These are phyloP conservation scores for Hirtodrosophila trivittata DNA, from an alignment of 2,888 invertebrate species.

Conservation along the genomic window DNA sequence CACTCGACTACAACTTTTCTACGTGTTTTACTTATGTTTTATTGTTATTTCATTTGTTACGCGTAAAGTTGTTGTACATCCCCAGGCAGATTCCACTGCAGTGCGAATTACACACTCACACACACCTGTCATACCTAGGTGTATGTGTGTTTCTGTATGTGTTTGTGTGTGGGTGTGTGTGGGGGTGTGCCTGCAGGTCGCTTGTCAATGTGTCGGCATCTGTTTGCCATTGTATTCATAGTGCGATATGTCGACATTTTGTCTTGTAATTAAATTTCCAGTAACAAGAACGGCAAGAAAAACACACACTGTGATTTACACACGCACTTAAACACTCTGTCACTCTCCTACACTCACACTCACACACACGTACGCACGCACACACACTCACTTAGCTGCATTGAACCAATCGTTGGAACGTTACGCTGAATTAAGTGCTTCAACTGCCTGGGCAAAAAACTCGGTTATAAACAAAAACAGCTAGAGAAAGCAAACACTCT, in stretches of 20 bases:
- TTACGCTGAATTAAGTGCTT: conserved; percentile 57
- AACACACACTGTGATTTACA: conserved; percentile 31
- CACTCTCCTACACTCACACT: conserved; percentile 2
- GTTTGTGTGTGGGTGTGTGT: conserved; percentile 2
- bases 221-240: conserved; percentile 61
- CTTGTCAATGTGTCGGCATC: conserved; percentile 27
- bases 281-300: conserved; percentile 29
- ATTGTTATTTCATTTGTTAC: too few species aligned
- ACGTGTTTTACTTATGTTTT: too few species aligned
- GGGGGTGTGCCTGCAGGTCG: conserved; percentile 9
- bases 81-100: too few species aligned
- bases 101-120: conserved; percentile 2
- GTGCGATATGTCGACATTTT: conserved; percentile 67
- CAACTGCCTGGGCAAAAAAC: conserved; percentile 25
- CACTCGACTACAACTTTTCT: too few species aligned
- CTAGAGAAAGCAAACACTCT: conserved; percentile 15
- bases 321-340: conserved; percentile 33
- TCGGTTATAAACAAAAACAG: conserved; percentile 11
- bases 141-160: not conserved
- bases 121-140: not conserved
- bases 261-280: conserved; percentile 69
- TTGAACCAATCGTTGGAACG: conserved; percentile 64
- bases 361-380: conserved; percentile 6
- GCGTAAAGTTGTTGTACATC: too few species aligned
- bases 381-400: conserved; percentile 33